Evolutionary conservation across 1,140 invertebrate genomes (phyloP).

Genomic region (Heliconius hewitsoni): DNA sequence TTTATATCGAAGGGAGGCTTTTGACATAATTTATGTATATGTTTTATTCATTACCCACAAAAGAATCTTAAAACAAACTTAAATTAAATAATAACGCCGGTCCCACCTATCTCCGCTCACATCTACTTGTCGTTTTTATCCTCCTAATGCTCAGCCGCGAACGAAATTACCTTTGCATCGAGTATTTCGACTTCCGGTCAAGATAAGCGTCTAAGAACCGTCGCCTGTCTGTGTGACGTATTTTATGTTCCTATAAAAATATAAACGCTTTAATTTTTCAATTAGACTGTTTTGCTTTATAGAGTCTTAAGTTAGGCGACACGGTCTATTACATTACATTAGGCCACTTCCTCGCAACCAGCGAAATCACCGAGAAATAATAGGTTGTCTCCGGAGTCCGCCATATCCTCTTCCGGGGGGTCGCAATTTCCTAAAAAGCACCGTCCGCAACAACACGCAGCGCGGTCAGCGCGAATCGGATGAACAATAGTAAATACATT

Average conservation of each 20-base stretch:
- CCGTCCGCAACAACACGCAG: conserved; percentile 47
- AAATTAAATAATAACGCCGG: conserved; percentile 64
- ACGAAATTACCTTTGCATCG: conserved; percentile 68
- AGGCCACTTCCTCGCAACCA: conserved; percentile 54
- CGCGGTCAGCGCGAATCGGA: conserved; percentile 64
- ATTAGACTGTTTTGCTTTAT: neutral
- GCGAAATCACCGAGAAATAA: conserved; percentile 18
- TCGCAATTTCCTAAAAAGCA: conserved; percentile 61
- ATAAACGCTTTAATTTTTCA: neutral
- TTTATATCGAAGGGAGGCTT: conserved; percentile 37
- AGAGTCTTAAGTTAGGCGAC: conserved; percentile 55
- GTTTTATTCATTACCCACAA: conserved; percentile 39
- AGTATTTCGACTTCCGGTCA: conserved; percentile 67
- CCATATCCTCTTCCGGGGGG: conserved; percentile 68
- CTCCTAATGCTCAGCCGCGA: conserved; percentile 59
- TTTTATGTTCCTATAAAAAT: neutral
- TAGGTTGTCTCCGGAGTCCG: conserved; percentile 53
- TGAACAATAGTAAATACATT: conserved; percentile 79
- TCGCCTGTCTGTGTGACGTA: conserved; percentile 19
- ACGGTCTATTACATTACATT: conserved; percentile 44
- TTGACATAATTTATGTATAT: conserved; percentile 37
- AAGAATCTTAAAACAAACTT: conserved; percentile 60
- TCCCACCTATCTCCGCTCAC: conserved; percentile 64
- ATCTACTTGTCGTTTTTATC: conserved; percentile 69
- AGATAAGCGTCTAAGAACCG: conserved; percentile 72